Evolutionary conservation across 2,113 vertebrate species (phyloP), one percentile per base, ranked within the genome.

Genomic region (Macrotis lagotis): DNA sequence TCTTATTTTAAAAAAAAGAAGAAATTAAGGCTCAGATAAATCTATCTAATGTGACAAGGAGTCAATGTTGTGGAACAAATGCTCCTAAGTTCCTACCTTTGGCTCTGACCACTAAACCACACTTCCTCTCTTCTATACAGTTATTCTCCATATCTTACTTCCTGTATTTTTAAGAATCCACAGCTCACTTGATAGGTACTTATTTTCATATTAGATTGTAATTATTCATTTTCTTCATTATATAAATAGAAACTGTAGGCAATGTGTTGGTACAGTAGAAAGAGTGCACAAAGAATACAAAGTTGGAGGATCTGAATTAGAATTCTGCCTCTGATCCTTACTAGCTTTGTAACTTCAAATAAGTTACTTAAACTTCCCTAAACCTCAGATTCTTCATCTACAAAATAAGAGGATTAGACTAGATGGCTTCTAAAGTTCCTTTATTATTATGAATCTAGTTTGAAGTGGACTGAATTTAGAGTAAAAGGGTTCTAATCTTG

Each of bases 81-180:
- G 88, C 83, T 88, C 66, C 49, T 53, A 11, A 48, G 48, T 90
- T 93, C 93, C 91, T 93, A 44, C 16, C 16, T 83, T 74, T 11
- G 14, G 90, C 89, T 96, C 93, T 96, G 94, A 95, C 96, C 96
- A 37, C 92, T 11, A 93, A 94, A 19, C 88, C 50, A 51, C 59
- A 94, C 89, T 92, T 96, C 92, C 93, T 94, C 50, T 93, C 95
- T 90, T 90, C 37, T 88, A 91, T 11, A 53, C 14, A 50, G 28
- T 0, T 44, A 0, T 3, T n/a, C 66, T 91, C 26, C 91, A 12
- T 88, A 1, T 48, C 48, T 90, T 44, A 8, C n/a, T 96, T 92
- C 92, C 94, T 89, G 37, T n/a, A 31, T 55, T 49, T 49, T 94
- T 49, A 48, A 89, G 52, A 2, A 50, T 90, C 28, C 10, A 49